Evolutionary conservation across 2,888 invertebrate species (phyloP), one percentile per base, ranked within the genome.

Genomic region (Strigamia maritima): DNA sequence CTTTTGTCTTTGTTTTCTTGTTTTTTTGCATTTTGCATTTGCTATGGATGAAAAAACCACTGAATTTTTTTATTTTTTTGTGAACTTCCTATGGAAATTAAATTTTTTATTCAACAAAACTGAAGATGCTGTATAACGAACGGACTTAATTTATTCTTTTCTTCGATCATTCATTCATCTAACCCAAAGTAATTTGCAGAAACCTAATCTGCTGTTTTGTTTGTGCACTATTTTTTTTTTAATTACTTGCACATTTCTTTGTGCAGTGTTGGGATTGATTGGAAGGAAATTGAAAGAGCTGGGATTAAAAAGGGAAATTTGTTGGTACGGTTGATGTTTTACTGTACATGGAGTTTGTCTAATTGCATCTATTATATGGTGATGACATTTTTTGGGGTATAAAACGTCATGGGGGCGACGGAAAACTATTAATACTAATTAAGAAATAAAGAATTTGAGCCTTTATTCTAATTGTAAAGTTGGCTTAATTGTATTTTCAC

Each of bases 361-460:
- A 54, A 54, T 54, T 54, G 54, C 54, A 7, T 6, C 19, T 1
- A 19, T 54, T 19, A 54, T 8, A 8, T 8, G 19, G 54, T 19
- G 54, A 16, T 54, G 54, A 54, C 54, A 54, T 54, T 54, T 54
- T 40, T 54, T 54, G 7, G 0, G 19, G 8, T 1, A 54, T 1
- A 2, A n/a, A n/a, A 19, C 16, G 19, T 22, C 22, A 19, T n/a
- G 54, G 22, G 54, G 54, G n/a, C 2, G n/a, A 19, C 8, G 19
- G 19, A 54, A 54, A 22, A 54, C 54, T 54, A 54, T 54, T 54
- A 54, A 54, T 54, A 54, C 54, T 54, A 54, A 54, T 54, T 54
- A 54, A 54, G 54, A 54, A 54, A 19, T n/a, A 54, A 54, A n/a
- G 22, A 54, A 54, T 54, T 54, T 54, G 54, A 19, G 54, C 54